Evolutionary conservation across 2,113 vertebrate species (phyloP).

Genomic region (Tricholaema leucomelas): DNA sequence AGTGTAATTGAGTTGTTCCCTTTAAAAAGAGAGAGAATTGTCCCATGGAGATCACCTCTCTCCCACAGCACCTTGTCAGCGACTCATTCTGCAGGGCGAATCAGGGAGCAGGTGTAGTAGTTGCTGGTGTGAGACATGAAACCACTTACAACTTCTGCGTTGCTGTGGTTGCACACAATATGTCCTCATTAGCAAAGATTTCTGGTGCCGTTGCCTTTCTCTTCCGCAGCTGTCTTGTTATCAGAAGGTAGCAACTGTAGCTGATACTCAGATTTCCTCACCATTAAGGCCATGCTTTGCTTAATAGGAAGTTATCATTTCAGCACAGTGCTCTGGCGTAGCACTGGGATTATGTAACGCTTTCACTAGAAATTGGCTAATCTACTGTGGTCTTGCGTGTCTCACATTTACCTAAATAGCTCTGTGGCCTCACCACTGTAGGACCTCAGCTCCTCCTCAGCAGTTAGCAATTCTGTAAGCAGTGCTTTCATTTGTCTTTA

Average conservation of each 20-base stretch:
- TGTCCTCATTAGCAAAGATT: not conserved
- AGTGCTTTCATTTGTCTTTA: not conserved
- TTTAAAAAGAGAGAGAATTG: not conserved
- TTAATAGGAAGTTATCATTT: not conserved
- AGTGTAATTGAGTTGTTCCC: not conserved
- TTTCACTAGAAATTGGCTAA: not conserved
- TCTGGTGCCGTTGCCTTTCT: not conserved
- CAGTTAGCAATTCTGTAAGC: not conserved
- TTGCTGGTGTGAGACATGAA: not conserved
- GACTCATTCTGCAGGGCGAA: not conserved
- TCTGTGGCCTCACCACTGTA: not conserved
- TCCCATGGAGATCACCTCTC: fast-evolving
- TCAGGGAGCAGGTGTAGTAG: not conserved
- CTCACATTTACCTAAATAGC: not conserved
- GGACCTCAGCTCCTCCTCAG: not conserved
- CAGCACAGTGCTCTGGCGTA: not conserved
- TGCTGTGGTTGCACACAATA: not conserved
- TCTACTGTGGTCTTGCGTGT: not conserved
- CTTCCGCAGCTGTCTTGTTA: not conserved
- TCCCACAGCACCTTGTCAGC: not conserved
- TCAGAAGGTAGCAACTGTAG: not conserved
- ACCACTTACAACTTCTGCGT: not conserved
- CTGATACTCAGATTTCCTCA: not conserved
- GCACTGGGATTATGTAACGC: not conserved
- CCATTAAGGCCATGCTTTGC: not conserved